A percentile compares a stretch with the other conserved stretches of the same genome.
These are phyloP conservation scores for Gymnocheta viridis DNA, from an alignment of 2,888 invertebrate species.

Conservation along the genomic window DNA sequence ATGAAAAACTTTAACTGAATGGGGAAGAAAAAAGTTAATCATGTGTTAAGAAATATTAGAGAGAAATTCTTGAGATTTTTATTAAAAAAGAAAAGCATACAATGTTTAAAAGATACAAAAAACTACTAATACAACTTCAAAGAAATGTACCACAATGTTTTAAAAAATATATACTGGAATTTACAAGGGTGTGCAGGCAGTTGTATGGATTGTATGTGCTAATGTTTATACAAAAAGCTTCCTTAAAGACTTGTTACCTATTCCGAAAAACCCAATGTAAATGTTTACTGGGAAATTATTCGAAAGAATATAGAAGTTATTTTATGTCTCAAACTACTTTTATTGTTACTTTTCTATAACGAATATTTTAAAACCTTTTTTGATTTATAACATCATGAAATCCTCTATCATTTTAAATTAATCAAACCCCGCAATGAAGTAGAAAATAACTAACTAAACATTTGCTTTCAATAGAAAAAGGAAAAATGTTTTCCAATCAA, in stretches of 20 bases:
- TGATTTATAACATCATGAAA: neutral
- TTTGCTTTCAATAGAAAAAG: slow-evolving; percentile 16
- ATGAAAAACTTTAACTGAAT: slow-evolving; percentile 40
- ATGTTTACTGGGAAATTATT: too few relatives aligned
- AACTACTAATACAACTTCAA: slow-evolving; percentile 21
- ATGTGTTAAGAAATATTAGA: slow-evolving; percentile 52
- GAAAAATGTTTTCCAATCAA: slow-evolving; percentile 22
- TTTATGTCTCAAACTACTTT: too few relatives aligned
- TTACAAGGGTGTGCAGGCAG: neutral
- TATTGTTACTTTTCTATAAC: neutral
- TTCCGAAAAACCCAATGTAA: too few relatives aligned
- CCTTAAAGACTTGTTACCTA: too few relatives aligned
- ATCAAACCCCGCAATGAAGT: neutral
- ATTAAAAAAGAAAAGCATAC: slow-evolving; percentile 4
- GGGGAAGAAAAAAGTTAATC: slow-evolving; percentile 49
- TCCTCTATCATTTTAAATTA: neutral
- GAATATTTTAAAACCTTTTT: neutral
- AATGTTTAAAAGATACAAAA: neutral
- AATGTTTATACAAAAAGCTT: too few relatives aligned
- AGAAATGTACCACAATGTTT: neutral
- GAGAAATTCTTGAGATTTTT: slow-evolving; percentile 23
- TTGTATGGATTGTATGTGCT: too few relatives aligned
- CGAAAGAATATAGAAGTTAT: too few relatives aligned
- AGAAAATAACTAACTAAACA: slow-evolving; percentile 15
- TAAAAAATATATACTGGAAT: neutral